Base-by-base conservation (phyloP, 2,113 vertebrate species). In the Perca fluviatilis region DNA sequence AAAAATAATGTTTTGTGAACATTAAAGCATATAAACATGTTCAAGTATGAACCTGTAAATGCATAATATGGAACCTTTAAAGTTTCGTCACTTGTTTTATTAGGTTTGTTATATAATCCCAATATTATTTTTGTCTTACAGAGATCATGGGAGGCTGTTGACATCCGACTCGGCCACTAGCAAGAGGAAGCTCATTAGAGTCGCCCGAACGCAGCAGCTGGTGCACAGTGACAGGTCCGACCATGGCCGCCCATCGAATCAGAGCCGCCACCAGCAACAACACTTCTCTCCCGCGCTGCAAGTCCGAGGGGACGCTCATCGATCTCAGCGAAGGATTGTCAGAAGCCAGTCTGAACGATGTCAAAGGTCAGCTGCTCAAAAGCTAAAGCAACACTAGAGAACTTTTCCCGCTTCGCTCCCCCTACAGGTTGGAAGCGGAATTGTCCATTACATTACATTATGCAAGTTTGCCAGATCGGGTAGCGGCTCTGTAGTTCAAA, bases 191-290 rank as follows among this genome's bases (percentile, higher is more conserved):
- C 49, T 43, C 21, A 40, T 40, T 40, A 67, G 50, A 79, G 62
- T 10, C 56, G 71, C 43, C 67, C 60, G 6, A 86, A 72, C 54
- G 49, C 47, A 57, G 54, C 25, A 2, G 25, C 2, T 14, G 62
- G 83, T 68, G 73, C 60, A 9, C 66, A 65, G 82, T 47, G 67
- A 91, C 61, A 25, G 83, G 46, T 61, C 2, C 30, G 66, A 89
- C 56, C 54, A 99, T 99, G 98, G 98, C 98, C 0, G 98, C 98
- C 2, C 97, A 99, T 92, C 95, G 98, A 76, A 99, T 99, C 92
- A 96, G 97, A 60, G 94, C 97, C 0, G 95, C 96, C 64, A 97
- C 96, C 89, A 97, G 95, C 89, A 95, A 96, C 92, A 95, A 95
- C 21, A 90, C 90, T 0, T 96, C 93, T 13, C 96, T 99, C 23